Evolutionary conservation across 2,797 vertebrate genomes (phyloP).

Genomic region (Karalla daura): DNA sequence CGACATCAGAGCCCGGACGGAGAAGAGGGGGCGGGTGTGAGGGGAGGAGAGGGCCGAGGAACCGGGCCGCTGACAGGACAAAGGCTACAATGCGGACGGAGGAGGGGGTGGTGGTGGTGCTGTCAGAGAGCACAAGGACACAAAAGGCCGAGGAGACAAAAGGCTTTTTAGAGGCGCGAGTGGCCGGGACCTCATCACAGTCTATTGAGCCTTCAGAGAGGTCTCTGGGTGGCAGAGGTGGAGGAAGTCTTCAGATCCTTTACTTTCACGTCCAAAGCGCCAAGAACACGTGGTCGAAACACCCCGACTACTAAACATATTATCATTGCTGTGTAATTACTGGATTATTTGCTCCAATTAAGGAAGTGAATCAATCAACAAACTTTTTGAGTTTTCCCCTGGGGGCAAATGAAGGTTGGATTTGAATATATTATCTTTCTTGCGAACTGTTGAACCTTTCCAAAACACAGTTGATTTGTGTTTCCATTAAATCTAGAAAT

Average conservation of each 20-base stretch:
- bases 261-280: background rate
- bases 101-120: constrained; percentile 44
- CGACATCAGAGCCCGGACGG: constrained; percentile 33
- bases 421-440: too few species aligned
- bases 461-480: too few species aligned
- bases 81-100: constrained; percentile 65
- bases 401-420: too few species aligned
- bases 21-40: constrained; percentile 21
- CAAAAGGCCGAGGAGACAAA: constrained; percentile 75
- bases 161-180: constrained; percentile 64
- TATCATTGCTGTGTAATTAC: too few species aligned
- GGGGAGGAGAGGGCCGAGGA: constrained; percentile 43
- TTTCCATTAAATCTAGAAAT: too few species aligned
- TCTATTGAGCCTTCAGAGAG: constrained; percentile 50
- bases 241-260: background rate
- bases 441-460: too few species aligned
- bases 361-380: too few species aligned
- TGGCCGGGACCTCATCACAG: constrained; percentile 73
- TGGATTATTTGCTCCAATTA: too few species aligned
- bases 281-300: background rate
- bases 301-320: too few species aligned
- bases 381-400: too few species aligned
- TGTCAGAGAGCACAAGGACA: constrained; percentile 62
- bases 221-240: background rate
- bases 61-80: constrained; percentile 58